Conservation (phyloP, 2,797 vertebrate genomes). For the Streptopelia turtur region DNA sequence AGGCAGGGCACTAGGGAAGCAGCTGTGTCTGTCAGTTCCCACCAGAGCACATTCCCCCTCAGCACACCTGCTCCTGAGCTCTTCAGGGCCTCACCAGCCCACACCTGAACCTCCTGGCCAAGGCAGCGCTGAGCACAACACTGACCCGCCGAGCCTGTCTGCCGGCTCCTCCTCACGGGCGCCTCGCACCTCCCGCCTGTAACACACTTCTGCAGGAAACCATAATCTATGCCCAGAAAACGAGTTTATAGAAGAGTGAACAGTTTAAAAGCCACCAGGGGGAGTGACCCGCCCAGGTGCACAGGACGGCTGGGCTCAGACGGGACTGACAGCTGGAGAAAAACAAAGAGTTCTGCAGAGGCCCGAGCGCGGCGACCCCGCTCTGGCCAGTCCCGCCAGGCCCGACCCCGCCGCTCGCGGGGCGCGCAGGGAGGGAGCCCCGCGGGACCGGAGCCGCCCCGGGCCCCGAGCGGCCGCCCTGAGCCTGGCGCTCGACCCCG, state of each 20-base stretch:
- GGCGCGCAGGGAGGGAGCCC: no score
- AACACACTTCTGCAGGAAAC: neutral
- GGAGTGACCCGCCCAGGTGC: accelerated
- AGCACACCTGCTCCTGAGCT: neutral
- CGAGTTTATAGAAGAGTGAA: accelerated
- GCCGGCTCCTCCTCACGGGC: neutral
- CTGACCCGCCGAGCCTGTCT: slow-evolving; percentile 23
- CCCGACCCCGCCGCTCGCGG: no score
- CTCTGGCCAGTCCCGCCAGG: neutral
- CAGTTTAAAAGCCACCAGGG: accelerated
- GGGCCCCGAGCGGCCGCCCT: neutral
- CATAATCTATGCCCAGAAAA: accelerated
- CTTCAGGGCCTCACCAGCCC: neutral
- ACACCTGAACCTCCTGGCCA: neutral
- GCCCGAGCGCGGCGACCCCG: no score
- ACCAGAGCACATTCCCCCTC: neutral
- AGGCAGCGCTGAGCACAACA: neutral
- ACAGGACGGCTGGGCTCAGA: accelerated
- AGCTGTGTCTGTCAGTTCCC: neutral
- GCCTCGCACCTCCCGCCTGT: neutral
- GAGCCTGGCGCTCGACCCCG: neutral
- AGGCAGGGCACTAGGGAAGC: neutral
- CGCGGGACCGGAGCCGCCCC: neutral
- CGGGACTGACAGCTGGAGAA: neutral
- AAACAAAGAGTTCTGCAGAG: accelerated